phyloP scores from a whole-genome alignment of 2,888 invertebrate species.

The Ommatoiulus sabulosus region DNA sequence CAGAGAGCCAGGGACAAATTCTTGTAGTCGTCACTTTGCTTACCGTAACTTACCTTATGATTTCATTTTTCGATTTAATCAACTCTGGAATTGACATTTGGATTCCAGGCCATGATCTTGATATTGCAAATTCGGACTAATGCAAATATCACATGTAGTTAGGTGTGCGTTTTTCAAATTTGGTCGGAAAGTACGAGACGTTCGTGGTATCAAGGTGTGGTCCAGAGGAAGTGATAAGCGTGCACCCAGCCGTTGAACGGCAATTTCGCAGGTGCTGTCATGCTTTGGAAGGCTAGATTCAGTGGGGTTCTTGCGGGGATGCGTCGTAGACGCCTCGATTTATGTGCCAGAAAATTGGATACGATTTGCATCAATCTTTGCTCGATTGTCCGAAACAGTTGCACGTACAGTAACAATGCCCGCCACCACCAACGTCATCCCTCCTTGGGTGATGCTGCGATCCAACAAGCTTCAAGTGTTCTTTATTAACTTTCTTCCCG shows the following conservation, averaged over 20 bases:
- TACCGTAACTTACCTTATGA: too few species aligned
- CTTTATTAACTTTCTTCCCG: constrained; percentile 4
- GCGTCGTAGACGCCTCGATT: not conserved
- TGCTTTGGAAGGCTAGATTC: not conserved
- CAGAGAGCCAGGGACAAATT: too few species aligned
- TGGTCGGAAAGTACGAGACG: not conserved
- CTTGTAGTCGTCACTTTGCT: too few species aligned
- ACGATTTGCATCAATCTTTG: not conserved
- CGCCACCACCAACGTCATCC: not conserved
- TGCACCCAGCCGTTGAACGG: not conserved
- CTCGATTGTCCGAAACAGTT: not conserved
- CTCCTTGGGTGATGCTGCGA: constrained; percentile 42
- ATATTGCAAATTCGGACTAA: too few species aligned
- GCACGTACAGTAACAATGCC: not conserved
- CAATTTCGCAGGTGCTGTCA: not conserved
- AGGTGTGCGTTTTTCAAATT: not conserved
- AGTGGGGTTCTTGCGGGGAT: not conserved
- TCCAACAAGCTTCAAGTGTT: constrained; percentile 52
- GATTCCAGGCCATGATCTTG: not conserved
- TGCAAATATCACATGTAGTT: not conserved
- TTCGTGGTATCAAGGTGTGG: not conserved
- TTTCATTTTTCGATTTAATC: too few species aligned
- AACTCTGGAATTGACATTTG: too few species aligned
- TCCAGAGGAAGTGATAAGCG: not conserved
- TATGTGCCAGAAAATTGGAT: not conserved